Evolutionary conservation across 2,888 invertebrate species (phyloP), one percentile per base, ranked within the genome.

Genomic region (Morpho deidamia): DNA sequence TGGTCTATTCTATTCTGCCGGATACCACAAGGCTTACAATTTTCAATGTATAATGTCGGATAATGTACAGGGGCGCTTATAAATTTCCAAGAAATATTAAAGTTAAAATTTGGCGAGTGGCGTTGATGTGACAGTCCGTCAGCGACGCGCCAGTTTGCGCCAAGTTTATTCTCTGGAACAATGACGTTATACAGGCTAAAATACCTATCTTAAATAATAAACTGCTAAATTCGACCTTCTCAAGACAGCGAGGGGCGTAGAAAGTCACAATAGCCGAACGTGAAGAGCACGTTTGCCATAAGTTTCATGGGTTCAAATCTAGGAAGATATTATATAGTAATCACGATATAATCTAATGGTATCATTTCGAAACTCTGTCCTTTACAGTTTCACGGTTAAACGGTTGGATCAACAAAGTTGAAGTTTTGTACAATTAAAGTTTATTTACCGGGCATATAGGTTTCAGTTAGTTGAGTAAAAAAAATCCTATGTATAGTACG

Each of bases 81-180:
- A 46, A 55, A 46, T 39, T 58, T 55, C 49, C 33, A 23, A 46
- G 46, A 55, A 58, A 38, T 47, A 35, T 54, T 43, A 42, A 47
- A 47, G 53, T 51, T 58, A 42, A 47, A 47, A 57, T 51, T 58
- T 58, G 55, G 55, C 55, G 34, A 46, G 50, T 23, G 37, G 32
- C 32, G 49, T 37, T 45, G 43, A 45, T 44, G 51, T 60, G 63
- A 60, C 63, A 62, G 58, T 54, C 51, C 63, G 55, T 64, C 64
- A 63, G 53, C 52, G 49, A 39, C 60, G 55, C 51, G 55, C 42
- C 58, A 44, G n/a, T 39, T 39, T 34, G 51, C 54, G 66, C 65
- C 66, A 66, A 66, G 45, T 61, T 45, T 45, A 34, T 57, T 34
- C 48, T 52, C 58, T 59, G 63, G 58, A 62, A 59, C 56, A 53